Base-by-base conservation (phyloP, 2,888 invertebrate genomes). In the Ischnus inquisitorius region DNA sequence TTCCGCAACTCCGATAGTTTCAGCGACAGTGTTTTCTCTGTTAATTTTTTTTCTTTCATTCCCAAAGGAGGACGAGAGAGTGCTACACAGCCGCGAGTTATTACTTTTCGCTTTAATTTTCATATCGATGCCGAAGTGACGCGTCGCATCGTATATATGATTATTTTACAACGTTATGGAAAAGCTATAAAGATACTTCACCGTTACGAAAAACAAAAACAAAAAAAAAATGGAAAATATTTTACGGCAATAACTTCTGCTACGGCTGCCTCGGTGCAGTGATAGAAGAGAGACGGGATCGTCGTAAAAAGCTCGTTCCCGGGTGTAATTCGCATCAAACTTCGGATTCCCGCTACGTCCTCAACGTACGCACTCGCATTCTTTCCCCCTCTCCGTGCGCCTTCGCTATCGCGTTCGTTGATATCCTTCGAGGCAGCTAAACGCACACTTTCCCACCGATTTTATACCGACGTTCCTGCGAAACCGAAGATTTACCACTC, bases 221-320 rank as follows among this genome's bases (percentile, higher is more conserved):
- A 48, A 72, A 64, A 12, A 48, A 28, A 57, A 69, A 62, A 62
- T 74, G 28, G 22, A 28, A 78, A 46, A 68, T 48, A 69, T 78
- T 78, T 60, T 60, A 69, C 39, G 48, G 39, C 69, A 62, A 34
- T 8, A 34, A n/a, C 12, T 16, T 34, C 3, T n/a, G 5, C 6
- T 43, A 12, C 16, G 65, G 14, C 19, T 77, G 34, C 34, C 68
- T 22, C 48, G 28, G 14, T 22, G 43, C 51, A 19, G 12, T 19
- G 51, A 16, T 34, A 19, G 25, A 2, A 0, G 12, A 54, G 46
- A 25, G 34, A n/a, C 1, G 72, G 22, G 51, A 51, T 22, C 10
- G 72, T 68, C 60, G 41, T 74, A 82, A 75, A 82, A 68, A 62
- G 48, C 72, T 64, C 60, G 16, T 51, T 69, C 12, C 34, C 68